phyloP scores from a whole-genome alignment of 2,797 vertebrate species.

The Melanotaenia parkinsoni region DNA sequence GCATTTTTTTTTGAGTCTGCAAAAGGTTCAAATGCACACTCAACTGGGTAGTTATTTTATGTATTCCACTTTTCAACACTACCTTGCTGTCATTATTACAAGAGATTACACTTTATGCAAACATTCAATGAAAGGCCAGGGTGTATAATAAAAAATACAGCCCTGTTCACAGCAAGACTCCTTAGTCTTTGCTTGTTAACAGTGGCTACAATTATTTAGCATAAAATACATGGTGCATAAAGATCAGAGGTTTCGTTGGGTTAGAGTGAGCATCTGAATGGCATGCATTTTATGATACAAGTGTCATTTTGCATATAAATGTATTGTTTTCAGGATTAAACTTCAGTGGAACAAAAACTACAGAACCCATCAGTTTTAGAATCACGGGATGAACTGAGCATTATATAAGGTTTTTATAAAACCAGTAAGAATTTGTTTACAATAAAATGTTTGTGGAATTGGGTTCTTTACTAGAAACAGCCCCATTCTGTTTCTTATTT shows the following conservation, averaged over 20 bases:
- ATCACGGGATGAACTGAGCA: conserved; percentile 49
- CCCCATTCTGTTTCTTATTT: conserved; percentile 24
- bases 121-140: conserved; percentile 77
- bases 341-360: conserved; percentile 43
- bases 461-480: conserved; percentile 30
- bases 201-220: conserved; percentile 75
- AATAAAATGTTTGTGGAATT: conserved; percentile 45
- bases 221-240: conserved; percentile 80
- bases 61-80: conserved; percentile 52
- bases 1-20: conserved; percentile 73
- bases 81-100: conserved; percentile 53
- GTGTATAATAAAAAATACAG: conserved; percentile 64
- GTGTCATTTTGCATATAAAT: conserved; percentile 77
- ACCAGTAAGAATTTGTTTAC: conserved; percentile 48
- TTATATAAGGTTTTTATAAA: conserved; percentile 41
- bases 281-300: conserved; percentile 80
- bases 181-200: conserved; percentile 70
- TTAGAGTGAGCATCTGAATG: conserved; percentile 72
- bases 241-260: conserved; percentile 76
- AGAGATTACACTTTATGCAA: conserved; percentile 64
- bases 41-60: conserved; percentile 66
- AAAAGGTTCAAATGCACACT: conserved; percentile 68
- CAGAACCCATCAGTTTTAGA: conserved; percentile 49
- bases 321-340: conserved; percentile 56
- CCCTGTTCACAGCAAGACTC: conserved; percentile 63